Evolutionary conservation across 1,140 invertebrate genomes (phyloP), one percentile per base, ranked within the genome.

Genomic region (Bactericera cockerelli): DNA sequence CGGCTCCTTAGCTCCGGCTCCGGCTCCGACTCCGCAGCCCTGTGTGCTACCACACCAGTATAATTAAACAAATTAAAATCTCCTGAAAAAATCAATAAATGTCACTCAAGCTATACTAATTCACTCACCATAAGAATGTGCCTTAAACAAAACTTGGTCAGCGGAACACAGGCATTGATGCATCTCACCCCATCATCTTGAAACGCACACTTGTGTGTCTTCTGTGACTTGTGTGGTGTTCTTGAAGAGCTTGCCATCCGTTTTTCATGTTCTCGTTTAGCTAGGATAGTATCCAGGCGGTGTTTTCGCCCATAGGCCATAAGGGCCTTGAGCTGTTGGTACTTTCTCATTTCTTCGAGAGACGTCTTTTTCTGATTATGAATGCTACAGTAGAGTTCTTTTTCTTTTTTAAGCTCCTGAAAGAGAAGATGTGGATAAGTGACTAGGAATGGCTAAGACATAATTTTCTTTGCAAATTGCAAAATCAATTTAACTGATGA

Each of bases 371-470:
- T 49, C 42, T 49, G 42, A 49, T 16, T 49, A 16, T 49, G 42
- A 19, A 49, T 49, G 22, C 42, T 49, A 49, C 42, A 49, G 22
- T 49, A 49, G 42, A 49, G 42, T 49, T 49, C 42, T 16, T 49
- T 49, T n/a, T 49, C 42, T 49, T 49, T 49, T n/a, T 49, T 49
- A 6, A 49, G 19, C n/a, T 49, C 42, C 22, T 31, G 28, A 31
- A 13, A 13, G 28, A 31, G 4, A 31, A 31, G 13, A n/a, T n/a
- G n/a, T n/a, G n/a, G n/a, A n/a, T n/a, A n/a, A n/a, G n/a, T n/a
- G n/a, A n/a, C n/a, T n/a, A n/a, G n/a, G n/a, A n/a, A n/a, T n/a
- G n/a, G n/a, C n/a, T n/a, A n/a, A n/a, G n/a, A n/a, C n/a, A n/a
- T n/a, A n/a, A n/a, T n/a, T n/a, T n/a, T n/a, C n/a, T n/a, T n/a